Percentiles rank a stretch among this genome's conserved stretches.
phyloP scores from a whole-genome alignment of 2,888 invertebrate genomes.

The Bellardia pandia region DNA sequence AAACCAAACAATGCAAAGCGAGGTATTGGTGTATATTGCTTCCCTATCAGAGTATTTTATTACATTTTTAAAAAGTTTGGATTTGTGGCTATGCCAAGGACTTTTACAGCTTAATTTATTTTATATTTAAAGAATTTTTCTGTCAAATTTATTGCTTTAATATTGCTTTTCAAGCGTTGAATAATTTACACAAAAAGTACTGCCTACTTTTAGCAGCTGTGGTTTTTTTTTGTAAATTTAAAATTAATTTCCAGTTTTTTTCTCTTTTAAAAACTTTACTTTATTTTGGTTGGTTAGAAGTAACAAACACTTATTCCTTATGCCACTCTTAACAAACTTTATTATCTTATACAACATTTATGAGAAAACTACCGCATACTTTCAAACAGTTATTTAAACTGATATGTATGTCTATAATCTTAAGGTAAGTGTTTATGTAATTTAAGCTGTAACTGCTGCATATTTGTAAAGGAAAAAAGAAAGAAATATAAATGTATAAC shows the following conservation, averaged over 20 bases:
- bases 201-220: no score
- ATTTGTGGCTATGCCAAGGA: no score
- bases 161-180: no score
- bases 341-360: conserved; percentile 12
- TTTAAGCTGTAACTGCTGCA: conserved; percentile 22
- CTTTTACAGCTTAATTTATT: no score
- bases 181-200: no score
- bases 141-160: no score
- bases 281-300: no score
- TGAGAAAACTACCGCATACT: conserved; percentile 14
- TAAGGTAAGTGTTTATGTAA: conserved; percentile 16
- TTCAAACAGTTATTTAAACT: conserved; percentile 12
- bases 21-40: no score
- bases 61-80: no score
- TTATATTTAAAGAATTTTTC: no score
- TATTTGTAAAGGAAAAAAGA: not conserved
- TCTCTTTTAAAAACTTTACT: not conserved
- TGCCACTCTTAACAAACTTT: not conserved
- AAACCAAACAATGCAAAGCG: no score
- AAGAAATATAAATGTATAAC: not conserved
- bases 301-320: not conserved
- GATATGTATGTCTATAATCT: not conserved
- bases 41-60: no score
- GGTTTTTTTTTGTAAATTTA: not conserved
- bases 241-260: not conserved